Conservation (phyloP, 2,113 vertebrate genomes). For the Pseudolaguvia tuberculata region DNA sequence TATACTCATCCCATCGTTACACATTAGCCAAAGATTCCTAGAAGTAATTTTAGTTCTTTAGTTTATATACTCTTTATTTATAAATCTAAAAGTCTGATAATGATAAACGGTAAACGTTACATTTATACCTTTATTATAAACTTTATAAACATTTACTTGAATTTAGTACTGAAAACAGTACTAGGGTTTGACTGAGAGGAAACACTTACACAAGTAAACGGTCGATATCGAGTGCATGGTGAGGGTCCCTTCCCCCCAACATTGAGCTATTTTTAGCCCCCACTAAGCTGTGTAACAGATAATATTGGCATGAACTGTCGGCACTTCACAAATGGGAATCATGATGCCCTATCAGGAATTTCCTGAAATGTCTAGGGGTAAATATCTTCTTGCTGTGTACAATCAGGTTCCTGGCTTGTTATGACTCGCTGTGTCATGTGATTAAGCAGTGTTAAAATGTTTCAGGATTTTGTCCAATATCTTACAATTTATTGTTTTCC, state of each 20-base stretch:
- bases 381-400: background rate
- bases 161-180: too few relatives aligned
- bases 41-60: background rate
- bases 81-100: too few relatives aligned
- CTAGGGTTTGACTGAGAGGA: constrained; percentile 15
- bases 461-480: constrained; percentile 4
- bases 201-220: constrained; percentile 31
- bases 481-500: background rate
- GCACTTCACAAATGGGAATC: constrained; percentile 30
- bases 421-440: background rate
- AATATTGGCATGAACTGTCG: constrained; percentile 43
- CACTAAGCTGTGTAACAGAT: constrained; percentile 44
- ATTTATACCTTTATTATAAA: too few relatives aligned
- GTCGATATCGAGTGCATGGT: constrained; percentile 25
- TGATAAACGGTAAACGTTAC: too few relatives aligned
- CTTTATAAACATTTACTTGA: too few relatives aligned
- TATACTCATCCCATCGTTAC: background rate
- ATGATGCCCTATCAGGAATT: background rate
- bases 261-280: constrained; percentile 47
- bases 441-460: background rate
- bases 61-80: too few relatives aligned
- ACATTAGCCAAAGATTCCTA: constrained; percentile 2
- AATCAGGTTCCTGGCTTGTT: background rate
- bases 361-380: constrained; percentile 4
- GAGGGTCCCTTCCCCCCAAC: constrained; percentile 41